A percentile compares a stretch with the other conserved stretches of the same genome.
Conservation (phyloP, 2,888 invertebrate genomes). For the Cryptus viduatorius region DNA sequence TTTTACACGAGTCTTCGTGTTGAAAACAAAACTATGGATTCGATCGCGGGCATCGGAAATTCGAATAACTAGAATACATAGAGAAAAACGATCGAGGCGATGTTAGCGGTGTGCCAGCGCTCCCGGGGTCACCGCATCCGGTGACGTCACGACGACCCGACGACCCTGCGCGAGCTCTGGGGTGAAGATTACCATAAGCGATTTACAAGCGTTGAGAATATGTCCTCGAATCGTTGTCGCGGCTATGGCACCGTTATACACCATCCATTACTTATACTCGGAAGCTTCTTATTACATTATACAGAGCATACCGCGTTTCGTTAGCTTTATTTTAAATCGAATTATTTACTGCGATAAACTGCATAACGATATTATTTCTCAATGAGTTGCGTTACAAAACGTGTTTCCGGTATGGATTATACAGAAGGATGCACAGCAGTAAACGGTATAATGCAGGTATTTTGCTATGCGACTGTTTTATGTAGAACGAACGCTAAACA, state of each 20-base stretch:
- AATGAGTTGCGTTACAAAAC: not conserved
- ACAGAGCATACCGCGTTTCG: not conserved
- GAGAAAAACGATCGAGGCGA: slow-evolving; percentile 51
- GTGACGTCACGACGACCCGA: slow-evolving; percentile 81
- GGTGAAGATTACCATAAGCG: slow-evolving; percentile 79
- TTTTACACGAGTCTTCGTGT: not conserved
- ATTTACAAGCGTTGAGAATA: slow-evolving; percentile 66
- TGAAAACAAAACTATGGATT: slow-evolving; percentile 13
- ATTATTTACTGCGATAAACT: not conserved
- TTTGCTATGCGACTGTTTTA: not conserved
- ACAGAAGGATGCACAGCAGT: not conserved
- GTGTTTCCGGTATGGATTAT: slow-evolving; percentile 5
- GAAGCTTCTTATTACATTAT: slow-evolving; percentile 23
- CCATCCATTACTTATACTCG: slow-evolving; percentile 20
- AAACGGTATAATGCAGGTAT: not conserved
- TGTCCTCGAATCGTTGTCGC: slow-evolving; percentile 23
- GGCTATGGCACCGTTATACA: slow-evolving; percentile 10
- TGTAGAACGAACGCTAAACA: not conserved
- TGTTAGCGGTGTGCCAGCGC: slow-evolving; percentile 53
- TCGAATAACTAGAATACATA: slow-evolving; percentile 47
- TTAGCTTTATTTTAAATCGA: slow-evolving; percentile 1
- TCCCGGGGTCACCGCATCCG: slow-evolving; percentile 83
- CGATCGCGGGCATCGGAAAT: slow-evolving; percentile 15
- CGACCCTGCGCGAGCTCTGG: slow-evolving; percentile 81
- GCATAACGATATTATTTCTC: not conserved